Percentiles rank a stretch among this genome's conserved stretches.
phyloP scores from a whole-genome alignment of 2,113 vertebrate genomes.

The Scalopus aquaticus region DNA sequence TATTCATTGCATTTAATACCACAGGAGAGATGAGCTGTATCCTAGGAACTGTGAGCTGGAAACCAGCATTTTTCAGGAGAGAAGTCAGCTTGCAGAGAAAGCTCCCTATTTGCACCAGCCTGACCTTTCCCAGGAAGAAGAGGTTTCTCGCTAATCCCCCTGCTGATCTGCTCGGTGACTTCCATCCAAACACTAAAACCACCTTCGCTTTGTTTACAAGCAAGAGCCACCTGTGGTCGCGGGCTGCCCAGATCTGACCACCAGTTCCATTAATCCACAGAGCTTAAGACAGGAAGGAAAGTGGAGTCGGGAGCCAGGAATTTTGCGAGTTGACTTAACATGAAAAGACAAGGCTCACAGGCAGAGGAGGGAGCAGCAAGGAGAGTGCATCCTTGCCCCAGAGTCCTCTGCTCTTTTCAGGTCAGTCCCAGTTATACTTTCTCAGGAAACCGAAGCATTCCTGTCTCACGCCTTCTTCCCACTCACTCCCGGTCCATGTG shows the following conservation, averaged over 20 bases:
- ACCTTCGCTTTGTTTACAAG: slow-evolving; percentile 74
- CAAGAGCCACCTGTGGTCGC: slow-evolving; percentile 63
- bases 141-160: slow-evolving; percentile 68
- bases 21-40: neutral
- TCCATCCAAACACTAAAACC: slow-evolving; percentile 70
- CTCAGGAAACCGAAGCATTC: neutral
- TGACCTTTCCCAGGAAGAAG: slow-evolving; percentile 63
- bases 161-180: slow-evolving; percentile 25
- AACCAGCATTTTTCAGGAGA: neutral
- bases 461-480: neutral
- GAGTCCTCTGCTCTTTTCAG: neutral
- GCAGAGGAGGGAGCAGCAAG: neutral
- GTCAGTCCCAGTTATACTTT: neutral
- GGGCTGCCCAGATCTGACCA: slow-evolving; percentile 49
- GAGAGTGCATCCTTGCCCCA: neutral
- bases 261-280: slow-evolving; percentile 57
- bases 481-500: neutral
- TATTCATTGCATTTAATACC: slow-evolving; percentile 12
- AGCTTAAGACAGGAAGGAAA: slow-evolving; percentile 69
- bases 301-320: slow-evolving; percentile 1
- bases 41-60: neutral
- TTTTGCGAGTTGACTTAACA: slow-evolving; percentile 52
- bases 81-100: neutral
- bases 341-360: slow-evolving; percentile 43
- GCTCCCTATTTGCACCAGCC: neutral